phyloP scores from a whole-genome alignment of 2,113 vertebrate genomes.

The Charadrius vociferus region DNA sequence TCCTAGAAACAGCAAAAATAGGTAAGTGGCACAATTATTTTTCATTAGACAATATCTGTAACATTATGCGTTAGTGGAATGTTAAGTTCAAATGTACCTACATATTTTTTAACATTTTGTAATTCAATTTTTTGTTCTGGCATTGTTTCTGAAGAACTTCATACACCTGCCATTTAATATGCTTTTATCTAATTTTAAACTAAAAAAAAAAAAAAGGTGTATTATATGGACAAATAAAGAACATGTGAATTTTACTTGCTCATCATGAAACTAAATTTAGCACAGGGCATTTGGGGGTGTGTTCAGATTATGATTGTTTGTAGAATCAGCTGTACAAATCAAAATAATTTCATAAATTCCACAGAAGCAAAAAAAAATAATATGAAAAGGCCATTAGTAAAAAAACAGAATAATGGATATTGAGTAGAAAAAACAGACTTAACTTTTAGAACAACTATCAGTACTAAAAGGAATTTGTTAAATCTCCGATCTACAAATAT shows the following conservation, averaged over 20 bases:
- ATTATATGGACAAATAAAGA: constrained; percentile 84
- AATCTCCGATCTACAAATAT: not conserved
- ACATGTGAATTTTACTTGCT: constrained; percentile 77
- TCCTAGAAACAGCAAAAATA: constrained; percentile 82
- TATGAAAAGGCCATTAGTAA: not conserved
- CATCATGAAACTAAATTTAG: constrained; percentile 69
- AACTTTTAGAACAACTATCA: not conserved
- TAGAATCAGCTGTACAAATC: not conserved
- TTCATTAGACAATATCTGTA: constrained; percentile 78
- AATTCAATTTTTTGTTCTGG: constrained; percentile 79
- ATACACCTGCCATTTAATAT: constrained; percentile 81
- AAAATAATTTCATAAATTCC: not conserved
- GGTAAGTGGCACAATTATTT: constrained; percentile 84
- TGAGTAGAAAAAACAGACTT: not conserved
- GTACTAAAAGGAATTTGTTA: not conserved
- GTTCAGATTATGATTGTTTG: not conserved
- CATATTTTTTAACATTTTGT: constrained; percentile 85
- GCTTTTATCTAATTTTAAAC: constrained; percentile 81
- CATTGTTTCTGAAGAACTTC: constrained; percentile 81
- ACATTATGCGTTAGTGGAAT: constrained; percentile 76
- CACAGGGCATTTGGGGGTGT: not conserved
- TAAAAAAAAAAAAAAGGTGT: constrained; percentile 70
- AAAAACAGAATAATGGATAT: not conserved
- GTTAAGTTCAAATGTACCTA: constrained; percentile 76
- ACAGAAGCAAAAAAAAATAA: not conserved